These are phyloP conservation scores for Schizopygopsis pylzovi DNA, from an alignment of 2,797 vertebrate species.

Conservation along the genomic window DNA sequence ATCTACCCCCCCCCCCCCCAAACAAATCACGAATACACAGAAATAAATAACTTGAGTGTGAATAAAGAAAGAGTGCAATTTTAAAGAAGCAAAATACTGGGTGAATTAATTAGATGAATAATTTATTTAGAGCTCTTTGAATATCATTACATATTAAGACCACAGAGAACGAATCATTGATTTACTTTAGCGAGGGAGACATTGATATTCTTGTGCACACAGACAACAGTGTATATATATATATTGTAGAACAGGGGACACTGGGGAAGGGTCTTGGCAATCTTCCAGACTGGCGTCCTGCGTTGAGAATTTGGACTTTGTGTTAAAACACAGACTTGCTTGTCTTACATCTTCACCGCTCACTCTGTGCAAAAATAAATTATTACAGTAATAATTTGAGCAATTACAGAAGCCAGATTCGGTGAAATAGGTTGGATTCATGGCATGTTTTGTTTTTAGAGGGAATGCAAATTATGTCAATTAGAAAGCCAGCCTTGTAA, in stretches of 20 bases:
- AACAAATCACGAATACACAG: neutral
- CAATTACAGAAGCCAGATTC: neutral
- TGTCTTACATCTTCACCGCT: neutral
- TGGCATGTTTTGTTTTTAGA: neutral
- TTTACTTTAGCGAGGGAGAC: constrained; percentile 39
- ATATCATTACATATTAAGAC: constrained; percentile 52
- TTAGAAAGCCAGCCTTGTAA: constrained; percentile 32
- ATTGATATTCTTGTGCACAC: constrained; percentile 54
- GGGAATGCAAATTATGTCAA: constrained; percentile 35
- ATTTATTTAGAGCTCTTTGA: constrained; percentile 48
- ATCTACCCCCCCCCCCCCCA: no score
- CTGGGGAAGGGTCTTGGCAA: neutral
- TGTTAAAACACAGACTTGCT: constrained; percentile 1
- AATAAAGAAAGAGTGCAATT: neutral
- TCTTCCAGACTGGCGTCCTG: no score
- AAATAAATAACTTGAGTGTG: neutral
- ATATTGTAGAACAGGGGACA: constrained; percentile 25
- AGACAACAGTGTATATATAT: constrained; percentile 64
- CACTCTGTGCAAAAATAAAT: constrained; percentile 12
- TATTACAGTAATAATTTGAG: neutral
- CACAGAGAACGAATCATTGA: constrained; percentile 53
- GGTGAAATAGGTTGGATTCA: neutral
- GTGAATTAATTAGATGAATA: constrained; percentile 28
- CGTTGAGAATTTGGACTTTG: neutral
- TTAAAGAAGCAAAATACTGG: neutral